These are phyloP conservation scores for Eupithecia inturbata DNA, from an alignment of 2,888 invertebrate genomes.

Conservation along the genomic window DNA sequence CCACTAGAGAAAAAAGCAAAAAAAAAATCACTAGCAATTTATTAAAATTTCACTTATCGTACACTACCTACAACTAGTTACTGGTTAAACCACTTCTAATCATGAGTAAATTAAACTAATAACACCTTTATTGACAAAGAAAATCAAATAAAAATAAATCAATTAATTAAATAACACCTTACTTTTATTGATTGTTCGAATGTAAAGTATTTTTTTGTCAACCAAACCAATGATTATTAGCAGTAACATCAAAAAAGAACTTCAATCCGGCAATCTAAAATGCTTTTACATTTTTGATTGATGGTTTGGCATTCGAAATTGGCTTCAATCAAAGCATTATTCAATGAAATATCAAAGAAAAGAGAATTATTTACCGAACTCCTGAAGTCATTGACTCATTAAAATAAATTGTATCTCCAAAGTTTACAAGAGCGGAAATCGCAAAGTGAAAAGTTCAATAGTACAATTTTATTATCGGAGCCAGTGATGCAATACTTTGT, in stretches of 20 bases:
- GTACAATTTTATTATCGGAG: conserved; percentile 49
- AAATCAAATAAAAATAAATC: too few relatives aligned
- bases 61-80: too few relatives aligned
- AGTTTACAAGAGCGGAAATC: conserved; percentile 48
- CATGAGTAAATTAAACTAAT: too few relatives aligned
- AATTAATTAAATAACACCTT: too few relatives aligned
- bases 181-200: not conserved
- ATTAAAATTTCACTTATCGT: too few relatives aligned
- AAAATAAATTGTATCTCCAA: conserved; percentile 36
- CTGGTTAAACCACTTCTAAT: too few relatives aligned
- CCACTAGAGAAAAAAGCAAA: too few relatives aligned
- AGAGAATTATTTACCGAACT: conserved; percentile 4
- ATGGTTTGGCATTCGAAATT: not conserved
- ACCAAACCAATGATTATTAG: not conserved
- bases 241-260: not conserved
- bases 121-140: too few relatives aligned
- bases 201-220: not conserved
- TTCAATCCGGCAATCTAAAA: not conserved
- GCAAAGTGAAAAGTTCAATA: conserved; percentile 58
- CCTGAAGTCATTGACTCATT: conserved; percentile 22
- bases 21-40: too few relatives aligned
- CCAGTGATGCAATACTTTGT: conserved; percentile 24
- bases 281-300: not conserved
- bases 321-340: conserved; percentile 5
- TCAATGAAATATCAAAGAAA: conserved; percentile 15